A percentile compares a stretch with the other conserved stretches of the same genome.
phyloP scores from a whole-genome alignment of 2,888 invertebrate species.

The Eurytoma adleriae region DNA sequence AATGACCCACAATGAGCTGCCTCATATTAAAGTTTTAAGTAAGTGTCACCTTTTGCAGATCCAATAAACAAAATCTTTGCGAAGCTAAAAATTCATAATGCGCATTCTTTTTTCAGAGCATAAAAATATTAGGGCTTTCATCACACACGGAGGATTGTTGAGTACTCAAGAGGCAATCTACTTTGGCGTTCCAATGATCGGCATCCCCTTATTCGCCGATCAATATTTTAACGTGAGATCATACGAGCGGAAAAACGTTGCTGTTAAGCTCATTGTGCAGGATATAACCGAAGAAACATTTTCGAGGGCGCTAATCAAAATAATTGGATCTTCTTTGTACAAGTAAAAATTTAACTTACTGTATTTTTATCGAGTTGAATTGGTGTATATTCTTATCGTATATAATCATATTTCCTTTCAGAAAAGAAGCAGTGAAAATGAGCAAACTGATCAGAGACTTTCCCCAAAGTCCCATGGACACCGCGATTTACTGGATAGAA shows the following conservation, averaged over 20 bases:
- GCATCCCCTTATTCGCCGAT: conserved; percentile 71
- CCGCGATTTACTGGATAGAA: conserved; percentile 67
- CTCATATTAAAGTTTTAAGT: conserved; percentile 69
- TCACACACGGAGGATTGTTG: conserved; percentile 72
- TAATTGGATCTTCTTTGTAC: conserved; percentile 66
- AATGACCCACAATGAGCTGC: conserved; percentile 67
- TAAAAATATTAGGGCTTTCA: conserved; percentile 67
- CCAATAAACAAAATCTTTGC: too few species aligned
- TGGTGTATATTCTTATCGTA: background rate
- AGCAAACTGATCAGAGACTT: conserved; percentile 65
- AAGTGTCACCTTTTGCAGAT: too few species aligned
- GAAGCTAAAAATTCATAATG: too few species aligned
- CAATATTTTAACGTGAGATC: conserved; percentile 66
- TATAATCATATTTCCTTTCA: conserved; percentile 36
- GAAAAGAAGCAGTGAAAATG: conserved; percentile 48
- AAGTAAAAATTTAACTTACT: conserved; percentile 60
- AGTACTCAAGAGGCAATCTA: conserved; percentile 69
- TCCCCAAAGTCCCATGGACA: conserved; percentile 63
- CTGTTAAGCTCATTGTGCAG: conserved; percentile 61
- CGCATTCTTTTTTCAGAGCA: conserved; percentile 69
- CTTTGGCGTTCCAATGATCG: conserved; percentile 70
- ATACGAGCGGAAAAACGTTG: conserved; percentile 63
- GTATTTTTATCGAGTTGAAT: background rate
- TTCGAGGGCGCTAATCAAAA: conserved; percentile 63
- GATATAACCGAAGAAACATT: conserved; percentile 63